A percentile compares a stretch with the other conserved stretches of the same genome.
These are phyloP conservation scores for Alces alces DNA, from an alignment of 2,113 vertebrate species.

Conservation along the genomic window DNA sequence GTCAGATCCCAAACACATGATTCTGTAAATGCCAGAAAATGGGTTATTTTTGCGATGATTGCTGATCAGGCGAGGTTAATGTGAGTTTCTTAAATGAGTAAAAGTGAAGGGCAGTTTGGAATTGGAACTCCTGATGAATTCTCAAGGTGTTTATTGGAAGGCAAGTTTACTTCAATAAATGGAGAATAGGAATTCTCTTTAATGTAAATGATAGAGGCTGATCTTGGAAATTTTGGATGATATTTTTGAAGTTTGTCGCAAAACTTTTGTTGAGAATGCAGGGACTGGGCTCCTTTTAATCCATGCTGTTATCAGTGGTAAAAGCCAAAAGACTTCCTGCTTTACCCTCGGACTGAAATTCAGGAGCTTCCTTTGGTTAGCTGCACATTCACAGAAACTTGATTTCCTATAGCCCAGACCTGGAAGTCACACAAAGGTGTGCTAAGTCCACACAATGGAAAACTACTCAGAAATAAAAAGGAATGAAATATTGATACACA, in stretches of 20 bases:
- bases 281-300: neutral
- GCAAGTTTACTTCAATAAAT: neutral
- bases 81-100: neutral
- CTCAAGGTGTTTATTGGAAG: neutral
- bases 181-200: neutral
- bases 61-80: neutral
- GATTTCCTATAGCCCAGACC: neutral
- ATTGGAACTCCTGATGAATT: neutral
- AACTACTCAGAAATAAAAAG: constrained; percentile 2
- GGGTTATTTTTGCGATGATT: neutral
- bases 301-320: neutral
- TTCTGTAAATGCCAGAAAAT: neutral
- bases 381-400: neutral
- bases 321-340: neutral
- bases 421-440: neutral
- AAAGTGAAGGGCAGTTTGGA: neutral
- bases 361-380: neutral
- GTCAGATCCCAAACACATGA: neutral
- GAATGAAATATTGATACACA: neutral
- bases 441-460: neutral
- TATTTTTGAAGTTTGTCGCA: constrained; percentile 28
- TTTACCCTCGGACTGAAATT: neutral
- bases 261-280: constrained; percentile 10
- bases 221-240: neutral
- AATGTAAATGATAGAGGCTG: neutral